Evolutionary conservation across 2,888 invertebrate genomes (phyloP), one percentile per base, ranked within the genome.

Genomic region (Dynastes maya): DNA sequence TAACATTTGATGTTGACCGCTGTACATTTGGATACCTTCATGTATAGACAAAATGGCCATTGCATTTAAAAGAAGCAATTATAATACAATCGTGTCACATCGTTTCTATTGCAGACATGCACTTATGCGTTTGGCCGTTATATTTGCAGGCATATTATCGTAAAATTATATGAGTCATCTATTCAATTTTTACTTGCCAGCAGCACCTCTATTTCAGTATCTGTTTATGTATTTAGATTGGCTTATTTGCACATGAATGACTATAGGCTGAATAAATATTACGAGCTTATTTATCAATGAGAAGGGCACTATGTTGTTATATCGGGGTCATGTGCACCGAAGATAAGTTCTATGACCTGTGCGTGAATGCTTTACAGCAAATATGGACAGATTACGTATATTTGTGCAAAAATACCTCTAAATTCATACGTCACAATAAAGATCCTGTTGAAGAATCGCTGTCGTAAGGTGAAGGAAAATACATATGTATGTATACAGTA

Each of bases 241-340:
- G 27, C 63, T 63, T 32, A 63, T 63, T 32, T 32, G 37, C 13
- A 37, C 63, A 63, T 29, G 63, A 29, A 13, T 63, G 27, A 27
- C 27, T 63, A 37, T 5, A 32, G 27, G 32, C 63, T 63, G 63
- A 63, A 63, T 63, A 61, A 61, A n/a, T 61, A 61, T 61, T 61
- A 32, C 29, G 63, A 13, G 32, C n/a, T 27, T 63, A 63, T 29
- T 63, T 63, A 63, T 63, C 32, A 63, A 63, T 11, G 63, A 32
- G 32, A 63, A 32, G 63, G 32, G 32, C 32, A 32, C 32, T 63
- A n/a, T 13, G 63, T 29, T 63, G 63, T 9, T 45, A 45, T 45
- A 63, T 63, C 13, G 32, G 29, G 63, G 63, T 63, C 63, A 63
- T 63, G 32, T 13, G 63, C 63, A 63, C 32, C 32, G 27, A 63